phyloP scores from a whole-genome alignment of 2,113 vertebrate species.

The Forbesichthys agassizii region DNA sequence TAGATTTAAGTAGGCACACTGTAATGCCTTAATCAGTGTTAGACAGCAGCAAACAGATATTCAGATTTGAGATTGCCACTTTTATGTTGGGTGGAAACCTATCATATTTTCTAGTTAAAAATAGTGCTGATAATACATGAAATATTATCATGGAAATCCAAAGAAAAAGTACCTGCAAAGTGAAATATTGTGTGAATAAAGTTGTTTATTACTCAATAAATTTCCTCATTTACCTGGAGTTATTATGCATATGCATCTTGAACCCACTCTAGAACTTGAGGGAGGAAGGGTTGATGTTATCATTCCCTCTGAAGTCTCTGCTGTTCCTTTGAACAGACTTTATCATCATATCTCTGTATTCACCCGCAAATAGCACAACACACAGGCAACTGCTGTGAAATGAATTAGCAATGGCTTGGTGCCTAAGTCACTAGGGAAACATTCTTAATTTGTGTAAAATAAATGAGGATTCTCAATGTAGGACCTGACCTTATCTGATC shows the following conservation, averaged over 20 bases:
- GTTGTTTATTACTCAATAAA: no score
- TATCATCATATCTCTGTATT: conserved; percentile 58
- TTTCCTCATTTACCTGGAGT: conserved; percentile 49
- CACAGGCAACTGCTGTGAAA: conserved; percentile 49
- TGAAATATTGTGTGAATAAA: no score
- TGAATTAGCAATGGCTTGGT: conserved; percentile 52
- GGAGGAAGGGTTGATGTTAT: conserved; percentile 54
- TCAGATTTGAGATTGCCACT: no score
- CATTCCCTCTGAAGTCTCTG: conserved; percentile 54
- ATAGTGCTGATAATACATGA: no score
- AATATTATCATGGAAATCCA: no score
- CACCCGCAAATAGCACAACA: conserved; percentile 46
- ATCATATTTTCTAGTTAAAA: no score
- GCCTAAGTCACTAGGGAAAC: conserved; percentile 38
- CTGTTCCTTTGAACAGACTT: conserved; percentile 61
- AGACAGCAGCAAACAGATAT: no score
- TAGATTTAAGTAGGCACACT: no score
- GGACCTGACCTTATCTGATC: conserved; percentile 11
- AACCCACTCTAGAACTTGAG: conserved; percentile 28
- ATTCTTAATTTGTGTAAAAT: conserved; percentile 51
- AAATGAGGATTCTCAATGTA: conserved; percentile 54
- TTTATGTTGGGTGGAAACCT: no score
- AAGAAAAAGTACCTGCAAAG: no score
- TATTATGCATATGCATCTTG: conserved; percentile 33
- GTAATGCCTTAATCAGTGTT: no score